These are phyloP conservation scores for Pygoscelis antarcticus DNA, from an alignment of 2,113 vertebrate species.

Conservation along the genomic window DNA sequence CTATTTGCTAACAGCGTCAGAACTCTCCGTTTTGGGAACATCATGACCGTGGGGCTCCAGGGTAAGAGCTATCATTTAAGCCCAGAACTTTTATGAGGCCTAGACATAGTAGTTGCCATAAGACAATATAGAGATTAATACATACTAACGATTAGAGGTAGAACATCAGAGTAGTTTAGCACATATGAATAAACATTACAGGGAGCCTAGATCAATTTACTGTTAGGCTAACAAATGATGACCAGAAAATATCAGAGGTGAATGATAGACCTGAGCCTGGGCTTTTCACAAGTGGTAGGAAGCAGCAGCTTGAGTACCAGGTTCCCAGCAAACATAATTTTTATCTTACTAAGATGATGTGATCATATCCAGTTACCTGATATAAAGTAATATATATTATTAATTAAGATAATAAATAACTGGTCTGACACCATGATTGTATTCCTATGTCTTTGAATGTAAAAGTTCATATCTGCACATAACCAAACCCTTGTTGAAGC, in stretches of 20 bases:
- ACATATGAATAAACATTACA: neutral
- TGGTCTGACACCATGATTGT: neutral
- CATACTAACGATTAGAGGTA: neutral
- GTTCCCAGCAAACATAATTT: neutral
- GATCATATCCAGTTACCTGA: neutral
- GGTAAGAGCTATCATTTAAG: neutral
- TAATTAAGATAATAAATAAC: neutral
- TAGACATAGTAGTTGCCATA: neutral
- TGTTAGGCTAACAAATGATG: neutral
- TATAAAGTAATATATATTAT: neutral
- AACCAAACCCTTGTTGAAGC: neutral
- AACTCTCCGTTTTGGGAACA: neutral
- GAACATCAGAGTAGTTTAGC: neutral
- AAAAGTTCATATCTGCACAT: neutral
- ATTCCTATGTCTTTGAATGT: neutral
- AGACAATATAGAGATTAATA: neutral
- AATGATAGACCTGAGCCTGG: neutral
- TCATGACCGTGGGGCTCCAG: neutral
- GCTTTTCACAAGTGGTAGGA: neutral
- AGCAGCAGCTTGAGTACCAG: neutral
- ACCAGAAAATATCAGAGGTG: neutral
- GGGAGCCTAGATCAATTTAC: neutral
- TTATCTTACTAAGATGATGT: neutral
- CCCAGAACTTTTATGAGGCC: neutral
- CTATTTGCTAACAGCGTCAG: neutral